Evolutionary conservation across 2,888 invertebrate genomes (phyloP).

Genomic region (Rosalia funebris): DNA sequence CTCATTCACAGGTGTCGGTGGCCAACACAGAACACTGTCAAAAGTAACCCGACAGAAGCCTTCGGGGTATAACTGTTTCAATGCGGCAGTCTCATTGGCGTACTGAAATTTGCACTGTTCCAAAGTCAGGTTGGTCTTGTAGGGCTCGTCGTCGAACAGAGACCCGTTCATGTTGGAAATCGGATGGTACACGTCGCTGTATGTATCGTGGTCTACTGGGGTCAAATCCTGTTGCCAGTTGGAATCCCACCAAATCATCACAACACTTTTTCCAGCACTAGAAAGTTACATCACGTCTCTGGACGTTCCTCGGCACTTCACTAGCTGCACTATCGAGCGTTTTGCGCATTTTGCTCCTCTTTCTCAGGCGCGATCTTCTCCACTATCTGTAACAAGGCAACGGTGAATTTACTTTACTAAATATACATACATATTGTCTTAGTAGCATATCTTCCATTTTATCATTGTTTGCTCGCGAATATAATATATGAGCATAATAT

Average conservation of each 20-base stretch:
- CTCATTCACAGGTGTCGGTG: constrained; percentile 76
- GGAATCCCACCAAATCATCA: constrained; percentile 16
- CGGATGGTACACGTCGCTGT: constrained; percentile 15
- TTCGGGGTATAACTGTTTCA: constrained; percentile 45
- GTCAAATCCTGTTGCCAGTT: constrained; percentile 34
- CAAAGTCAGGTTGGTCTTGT: constrained; percentile 45
- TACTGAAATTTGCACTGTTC: constrained; percentile 47
- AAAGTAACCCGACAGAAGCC: constrained; percentile 74
- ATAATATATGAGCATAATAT: constrained; percentile 19
- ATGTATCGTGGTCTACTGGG: constrained; percentile 23
- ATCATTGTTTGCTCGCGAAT: constrained; percentile 21
- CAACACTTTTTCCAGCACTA: background rate
- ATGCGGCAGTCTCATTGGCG: constrained; percentile 43
- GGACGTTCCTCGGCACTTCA: background rate
- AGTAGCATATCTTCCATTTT: constrained; percentile 17
- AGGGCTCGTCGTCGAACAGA: constrained; percentile 35
- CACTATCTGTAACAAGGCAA: constrained; percentile 20
- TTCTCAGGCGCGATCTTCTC: background rate
- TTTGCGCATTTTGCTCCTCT: background rate
- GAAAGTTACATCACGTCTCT: background rate
- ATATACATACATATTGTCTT: constrained; percentile 18
- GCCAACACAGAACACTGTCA: constrained; percentile 87
- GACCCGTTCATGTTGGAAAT: constrained; percentile 38
- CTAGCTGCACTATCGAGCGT: background rate
- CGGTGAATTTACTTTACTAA: constrained; percentile 17